Evolutionary conservation across 2,797 vertebrate genomes (phyloP).

Genomic region (Hippocampus kuda): DNA sequence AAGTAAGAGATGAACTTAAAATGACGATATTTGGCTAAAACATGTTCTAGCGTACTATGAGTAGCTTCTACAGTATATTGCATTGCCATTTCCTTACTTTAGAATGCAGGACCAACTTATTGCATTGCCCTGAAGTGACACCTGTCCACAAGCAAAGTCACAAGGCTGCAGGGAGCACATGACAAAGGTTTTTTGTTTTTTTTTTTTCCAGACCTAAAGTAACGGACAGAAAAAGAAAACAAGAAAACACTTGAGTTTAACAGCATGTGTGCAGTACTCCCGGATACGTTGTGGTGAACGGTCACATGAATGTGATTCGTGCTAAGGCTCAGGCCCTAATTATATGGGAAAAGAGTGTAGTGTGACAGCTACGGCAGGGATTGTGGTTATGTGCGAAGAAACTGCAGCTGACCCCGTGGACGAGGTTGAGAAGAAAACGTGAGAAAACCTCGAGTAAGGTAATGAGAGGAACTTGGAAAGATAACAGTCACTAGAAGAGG

Average conservation of each 20-base stretch:
- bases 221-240: slow-evolving; percentile 22
- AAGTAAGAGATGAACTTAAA: slow-evolving; percentile 1
- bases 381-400: slow-evolving; percentile 61
- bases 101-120: slow-evolving; percentile 22
- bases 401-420: slow-evolving; percentile 56
- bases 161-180: slow-evolving; percentile 24
- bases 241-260: slow-evolving; percentile 60
- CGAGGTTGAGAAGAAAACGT: slow-evolving; percentile 38
- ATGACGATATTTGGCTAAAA: neutral
- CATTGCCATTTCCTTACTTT: slow-evolving; percentile 8
- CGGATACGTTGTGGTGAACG: slow-evolving; percentile 65
- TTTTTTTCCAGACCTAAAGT: slow-evolving; percentile 14
- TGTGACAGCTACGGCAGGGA: slow-evolving; percentile 63
- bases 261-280: slow-evolving; percentile 53
- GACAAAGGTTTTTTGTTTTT: slow-evolving; percentile 20
- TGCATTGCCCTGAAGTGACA: slow-evolving; percentile 24
- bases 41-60: neutral
- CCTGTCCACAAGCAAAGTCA: slow-evolving; percentile 33
- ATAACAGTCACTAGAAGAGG: neutral
- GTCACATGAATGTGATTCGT: slow-evolving; percentile 69
- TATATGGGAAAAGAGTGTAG: slow-evolving; percentile 68
- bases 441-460: slow-evolving; percentile 34
- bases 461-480: slow-evolving; percentile 7
- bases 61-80: neutral
- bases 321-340: slow-evolving; percentile 67